A percentile compares a stretch with the other conserved stretches of the same genome.
Conservation (phyloP, 2,113 vertebrate genomes). For the Atlantisia rogersi region DNA sequence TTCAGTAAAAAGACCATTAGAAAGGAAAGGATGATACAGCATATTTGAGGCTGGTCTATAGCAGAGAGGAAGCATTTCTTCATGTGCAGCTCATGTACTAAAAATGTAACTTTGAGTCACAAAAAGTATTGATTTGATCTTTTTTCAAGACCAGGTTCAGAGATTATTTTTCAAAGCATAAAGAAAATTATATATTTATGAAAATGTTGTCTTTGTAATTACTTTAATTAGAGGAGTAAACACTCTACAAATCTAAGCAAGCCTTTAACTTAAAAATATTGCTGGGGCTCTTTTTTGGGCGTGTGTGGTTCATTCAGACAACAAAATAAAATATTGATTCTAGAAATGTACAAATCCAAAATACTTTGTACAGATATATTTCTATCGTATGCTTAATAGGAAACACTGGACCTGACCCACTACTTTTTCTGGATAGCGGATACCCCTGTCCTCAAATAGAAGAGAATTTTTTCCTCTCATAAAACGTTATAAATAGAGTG, state of each 20-base stretch:
- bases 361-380: not conserved
- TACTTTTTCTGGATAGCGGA: not conserved
- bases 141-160: not conserved
- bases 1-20: not conserved
- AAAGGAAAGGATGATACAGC: not conserved
- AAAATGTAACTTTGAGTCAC: not conserved
- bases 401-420: fast-evolving
- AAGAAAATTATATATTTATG: not conserved
- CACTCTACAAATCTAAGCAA: not conserved
- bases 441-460: fast-evolving
- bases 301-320: not conserved
- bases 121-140: not conserved
- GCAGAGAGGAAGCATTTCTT: not conserved
- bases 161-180: not conserved
- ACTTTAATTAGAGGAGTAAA: not conserved
- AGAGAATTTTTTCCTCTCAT: not conserved
- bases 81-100: not conserved
- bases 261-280: not conserved
- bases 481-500: not conserved
- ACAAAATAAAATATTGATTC: not conserved
- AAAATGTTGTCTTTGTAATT: not conserved
- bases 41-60: not conserved
- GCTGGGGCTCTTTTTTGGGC: not conserved
- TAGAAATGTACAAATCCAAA: too few relatives aligned
- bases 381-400: not conserved